Conservation (phyloP, 2,113 vertebrate species). For the Cettia cetti region DNA sequence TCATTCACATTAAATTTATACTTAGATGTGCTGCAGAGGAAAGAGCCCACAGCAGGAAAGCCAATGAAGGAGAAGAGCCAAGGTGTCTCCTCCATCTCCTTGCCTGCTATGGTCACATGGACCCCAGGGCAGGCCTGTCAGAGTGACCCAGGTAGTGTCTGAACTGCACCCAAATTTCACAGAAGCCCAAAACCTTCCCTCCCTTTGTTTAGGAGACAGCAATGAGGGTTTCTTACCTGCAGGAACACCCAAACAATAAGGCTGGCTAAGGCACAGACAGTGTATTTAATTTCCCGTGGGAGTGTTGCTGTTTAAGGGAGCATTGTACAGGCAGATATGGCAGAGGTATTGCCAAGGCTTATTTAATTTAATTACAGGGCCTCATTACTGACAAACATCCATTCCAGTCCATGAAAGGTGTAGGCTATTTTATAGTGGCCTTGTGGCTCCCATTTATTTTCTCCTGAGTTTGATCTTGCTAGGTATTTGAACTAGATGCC, state of each 20-base stretch:
- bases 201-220: not conserved
- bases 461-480: not conserved
- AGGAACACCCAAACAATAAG: not conserved
- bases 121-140: not conserved
- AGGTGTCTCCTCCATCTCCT: not conserved
- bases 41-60: not conserved
- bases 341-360: slow-evolving; percentile 3
- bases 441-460: not conserved
- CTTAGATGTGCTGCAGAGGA: not conserved
- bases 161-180: not conserved
- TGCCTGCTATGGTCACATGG: rapidly evolving
- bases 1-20: not conserved
- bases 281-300: not conserved
- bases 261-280: not conserved
- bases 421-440: not conserved
- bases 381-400: not conserved
- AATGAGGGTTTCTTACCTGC: not conserved
- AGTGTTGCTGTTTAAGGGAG: not conserved
- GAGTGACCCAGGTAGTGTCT: not conserved
- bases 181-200: not conserved
- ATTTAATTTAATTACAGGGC: slow-evolving; percentile 20
- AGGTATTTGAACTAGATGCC: not conserved
- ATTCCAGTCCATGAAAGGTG: not conserved
- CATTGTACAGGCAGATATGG: not conserved
- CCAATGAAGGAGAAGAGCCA: not conserved